A percentile compares a stretch with the other conserved stretches of the same genome.
These are phyloP conservation scores for Periophthalmodon schlosseri DNA, from an alignment of 2,113 vertebrate species.

Conservation along the genomic window DNA sequence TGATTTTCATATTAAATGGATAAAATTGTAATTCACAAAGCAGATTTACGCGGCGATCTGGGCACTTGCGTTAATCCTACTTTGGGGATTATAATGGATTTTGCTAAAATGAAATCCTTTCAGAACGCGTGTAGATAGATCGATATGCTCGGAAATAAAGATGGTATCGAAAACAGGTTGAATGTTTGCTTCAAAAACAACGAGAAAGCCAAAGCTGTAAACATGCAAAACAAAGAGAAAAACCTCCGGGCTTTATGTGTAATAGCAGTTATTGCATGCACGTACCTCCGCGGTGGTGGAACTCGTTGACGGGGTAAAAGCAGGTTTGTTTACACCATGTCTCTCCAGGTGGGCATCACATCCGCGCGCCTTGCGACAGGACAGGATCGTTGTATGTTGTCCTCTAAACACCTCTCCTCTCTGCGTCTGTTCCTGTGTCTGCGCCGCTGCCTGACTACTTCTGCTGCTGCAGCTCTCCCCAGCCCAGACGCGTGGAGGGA, in stretches of 20 bases:
- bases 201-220: not conserved
- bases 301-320: conserved; percentile 79
- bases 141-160: conserved; percentile 5
- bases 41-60: conserved; percentile 5
- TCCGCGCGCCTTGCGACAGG: conserved; percentile 79
- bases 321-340: conserved; percentile 93
- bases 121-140: conserved; percentile 2
- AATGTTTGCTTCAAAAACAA: conserved; percentile 4
- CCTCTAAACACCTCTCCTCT: conserved; percentile 41
- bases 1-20: conserved; percentile 11
- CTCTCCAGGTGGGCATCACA: conserved; percentile 81
- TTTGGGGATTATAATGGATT: not conserved
- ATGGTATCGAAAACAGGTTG: not conserved
- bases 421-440: conserved; percentile 21
- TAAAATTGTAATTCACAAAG: conserved; percentile 10
- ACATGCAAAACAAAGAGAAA: conserved; percentile 30
- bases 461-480: conserved; percentile 63
- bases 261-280: conserved; percentile 25
- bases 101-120: conserved; percentile 16
- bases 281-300: conserved; percentile 83
- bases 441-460: conserved; percentile 27
- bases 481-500: conserved; percentile 86
- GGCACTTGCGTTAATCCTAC: conserved; percentile 2
- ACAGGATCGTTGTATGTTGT: conserved; percentile 67
- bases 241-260: conserved; percentile 14